phyloP scores from a whole-genome alignment of 2,797 vertebrate species.

The Orestias chungarensis region DNA sequence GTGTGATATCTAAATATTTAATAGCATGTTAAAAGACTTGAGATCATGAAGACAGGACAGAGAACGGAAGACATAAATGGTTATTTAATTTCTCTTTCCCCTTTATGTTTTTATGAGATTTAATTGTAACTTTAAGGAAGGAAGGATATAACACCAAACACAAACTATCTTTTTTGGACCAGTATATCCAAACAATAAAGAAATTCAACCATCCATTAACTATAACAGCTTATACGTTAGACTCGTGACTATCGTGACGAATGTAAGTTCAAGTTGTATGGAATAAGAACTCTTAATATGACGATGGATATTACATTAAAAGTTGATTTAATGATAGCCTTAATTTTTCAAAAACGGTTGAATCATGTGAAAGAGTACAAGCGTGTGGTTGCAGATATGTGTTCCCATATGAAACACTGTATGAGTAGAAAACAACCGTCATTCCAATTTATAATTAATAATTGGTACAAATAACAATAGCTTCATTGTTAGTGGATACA shows the following conservation, averaged over 20 bases:
- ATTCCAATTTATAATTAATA: no score
- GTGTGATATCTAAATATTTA: neutral
- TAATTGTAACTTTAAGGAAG: neutral
- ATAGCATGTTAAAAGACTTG: neutral
- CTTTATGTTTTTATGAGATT: neutral
- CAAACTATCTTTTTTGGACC: neutral
- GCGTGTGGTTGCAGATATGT: no score
- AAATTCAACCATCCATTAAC: no score
- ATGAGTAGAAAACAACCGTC: no score
- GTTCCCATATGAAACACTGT: no score
- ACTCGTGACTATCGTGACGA: no score
- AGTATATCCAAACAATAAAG: neutral
- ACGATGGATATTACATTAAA: neutral
- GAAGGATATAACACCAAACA: neutral
- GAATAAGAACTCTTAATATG: no score
- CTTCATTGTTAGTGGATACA: neutral
- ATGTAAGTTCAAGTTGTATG: neutral
- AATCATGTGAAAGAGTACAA: neutral
- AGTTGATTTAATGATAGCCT: neutral
- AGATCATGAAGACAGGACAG: neutral
- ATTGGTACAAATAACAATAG: no score
- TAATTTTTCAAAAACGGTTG: neutral
- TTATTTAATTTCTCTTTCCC: neutral
- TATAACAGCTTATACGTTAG: no score
- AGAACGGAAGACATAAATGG: neutral